A percentile compares a stretch with the other conserved stretches of the same genome.
These are phyloP conservation scores for Microcebus lehilahytsara DNA, from an alignment of 2,113 vertebrate species.

Conservation along the genomic window DNA sequence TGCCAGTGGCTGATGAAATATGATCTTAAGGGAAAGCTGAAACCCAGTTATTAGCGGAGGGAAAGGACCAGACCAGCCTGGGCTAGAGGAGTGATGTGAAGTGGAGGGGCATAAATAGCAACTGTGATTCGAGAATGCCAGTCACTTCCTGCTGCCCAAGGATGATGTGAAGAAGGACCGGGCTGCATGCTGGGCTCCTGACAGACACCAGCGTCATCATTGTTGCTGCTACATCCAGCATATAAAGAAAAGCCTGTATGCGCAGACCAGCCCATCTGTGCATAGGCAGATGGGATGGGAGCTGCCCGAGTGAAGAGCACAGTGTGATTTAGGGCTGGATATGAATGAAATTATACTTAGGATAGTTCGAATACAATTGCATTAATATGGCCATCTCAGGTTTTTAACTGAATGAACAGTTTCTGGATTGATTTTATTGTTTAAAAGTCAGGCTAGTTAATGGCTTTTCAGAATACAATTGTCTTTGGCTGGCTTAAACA, in stretches of 20 bases:
- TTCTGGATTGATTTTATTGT: conserved; percentile 67
- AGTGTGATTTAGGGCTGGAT: conserved; percentile 47
- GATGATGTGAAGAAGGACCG: not conserved
- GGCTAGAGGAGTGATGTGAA: conserved; percentile 9
- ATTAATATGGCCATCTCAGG: conserved; percentile 28
- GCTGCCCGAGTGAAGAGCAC: conserved; percentile 30
- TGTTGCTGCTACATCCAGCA: not conserved
- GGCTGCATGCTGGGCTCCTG: not conserved
- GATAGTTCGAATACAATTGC: conserved; percentile 47
- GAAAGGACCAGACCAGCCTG: not conserved
- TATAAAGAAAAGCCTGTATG: not conserved
- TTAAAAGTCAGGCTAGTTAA: conserved; percentile 52
- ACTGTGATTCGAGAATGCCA: conserved; percentile 9
- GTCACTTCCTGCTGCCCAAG: not conserved
- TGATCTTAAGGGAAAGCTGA: conserved; percentile 57
- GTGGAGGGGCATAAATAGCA: conserved; percentile 37
- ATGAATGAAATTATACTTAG: conserved; percentile 36
- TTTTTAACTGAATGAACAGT: conserved; percentile 62
- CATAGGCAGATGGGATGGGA: conserved; percentile 62
- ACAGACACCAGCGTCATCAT: not conserved
- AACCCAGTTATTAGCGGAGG: conserved; percentile 44
- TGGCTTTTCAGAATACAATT: conserved; percentile 63
- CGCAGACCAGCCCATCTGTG: conserved; percentile 61
- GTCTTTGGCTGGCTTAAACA: conserved; percentile 44
- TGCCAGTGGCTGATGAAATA: conserved; percentile 44